phyloP scores from a whole-genome alignment of 2,797 vertebrate genomes.

The Squalus acanthias region DNA sequence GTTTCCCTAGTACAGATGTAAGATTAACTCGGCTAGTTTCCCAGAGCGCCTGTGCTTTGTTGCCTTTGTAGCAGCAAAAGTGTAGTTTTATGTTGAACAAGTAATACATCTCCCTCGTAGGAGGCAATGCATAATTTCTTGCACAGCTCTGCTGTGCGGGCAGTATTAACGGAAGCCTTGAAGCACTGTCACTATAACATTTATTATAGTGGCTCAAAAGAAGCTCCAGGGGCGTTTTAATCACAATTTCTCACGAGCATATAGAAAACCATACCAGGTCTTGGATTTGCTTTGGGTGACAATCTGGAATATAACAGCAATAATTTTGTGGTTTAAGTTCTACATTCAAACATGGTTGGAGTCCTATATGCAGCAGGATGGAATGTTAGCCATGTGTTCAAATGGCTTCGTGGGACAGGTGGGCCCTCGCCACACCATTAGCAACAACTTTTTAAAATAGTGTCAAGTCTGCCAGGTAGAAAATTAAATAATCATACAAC shows the following conservation, averaged over 20 bases:
- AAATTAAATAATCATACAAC: too few relatives aligned
- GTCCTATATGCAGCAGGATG: too few relatives aligned
- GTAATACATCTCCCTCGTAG: not conserved
- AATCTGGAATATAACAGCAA: not conserved
- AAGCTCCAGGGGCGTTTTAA: not conserved
- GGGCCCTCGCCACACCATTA: too few relatives aligned
- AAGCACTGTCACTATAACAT: not conserved
- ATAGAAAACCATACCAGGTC: not conserved
- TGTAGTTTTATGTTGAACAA: too few relatives aligned
- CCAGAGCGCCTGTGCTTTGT: not conserved
- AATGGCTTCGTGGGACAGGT: too few relatives aligned
- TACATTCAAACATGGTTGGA: not conserved
- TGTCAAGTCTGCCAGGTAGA: too few relatives aligned
- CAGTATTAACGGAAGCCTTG: not conserved
- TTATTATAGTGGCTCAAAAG: not conserved
- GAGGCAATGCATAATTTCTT: not conserved
- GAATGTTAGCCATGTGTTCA: too few relatives aligned
- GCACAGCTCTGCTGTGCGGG: too few relatives aligned
- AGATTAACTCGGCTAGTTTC: not conserved
- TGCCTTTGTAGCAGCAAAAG: too few relatives aligned
- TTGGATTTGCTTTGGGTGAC: not conserved
- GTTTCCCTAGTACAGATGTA: not conserved
- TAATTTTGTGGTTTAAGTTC: not conserved
- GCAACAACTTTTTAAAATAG: too few relatives aligned
- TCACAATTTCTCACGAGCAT: not conserved